These are phyloP conservation scores for Dermatemys mawii DNA, from an alignment of 2,113 vertebrate species.

Conservation along the genomic window DNA sequence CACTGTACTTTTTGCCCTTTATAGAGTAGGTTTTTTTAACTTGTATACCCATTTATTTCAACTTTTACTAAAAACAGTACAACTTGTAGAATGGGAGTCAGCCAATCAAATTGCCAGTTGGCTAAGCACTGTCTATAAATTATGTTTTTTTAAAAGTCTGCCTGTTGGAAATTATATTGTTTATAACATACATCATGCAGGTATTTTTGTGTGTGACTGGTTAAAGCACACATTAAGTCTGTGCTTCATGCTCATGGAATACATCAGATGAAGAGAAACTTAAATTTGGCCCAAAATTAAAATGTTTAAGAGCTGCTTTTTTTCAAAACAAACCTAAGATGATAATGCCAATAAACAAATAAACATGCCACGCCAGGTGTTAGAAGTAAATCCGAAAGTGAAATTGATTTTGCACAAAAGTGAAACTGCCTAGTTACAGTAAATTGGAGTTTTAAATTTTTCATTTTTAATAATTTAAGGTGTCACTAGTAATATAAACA, in stretches of 20 bases:
- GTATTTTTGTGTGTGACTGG: not conserved
- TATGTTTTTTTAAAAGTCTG: not conserved
- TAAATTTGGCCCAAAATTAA: not conserved
- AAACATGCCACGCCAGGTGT: not conserved
- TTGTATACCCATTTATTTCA: not conserved
- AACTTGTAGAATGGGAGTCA: not conserved
- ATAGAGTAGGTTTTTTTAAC: not conserved
- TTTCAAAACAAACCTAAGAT: not conserved
- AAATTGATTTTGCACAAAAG: too few species aligned
- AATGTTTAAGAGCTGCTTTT: not conserved
- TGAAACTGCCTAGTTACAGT: not conserved
- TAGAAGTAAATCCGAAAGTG: not conserved
- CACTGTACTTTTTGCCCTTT: not conserved
- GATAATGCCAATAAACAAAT: not conserved
- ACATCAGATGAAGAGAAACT: not conserved
- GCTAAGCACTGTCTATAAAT: not conserved
- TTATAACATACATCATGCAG: not conserved
- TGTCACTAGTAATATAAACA: not conserved
- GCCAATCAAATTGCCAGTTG: not conserved
- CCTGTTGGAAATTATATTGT: not conserved
- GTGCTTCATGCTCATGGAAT: not conserved
- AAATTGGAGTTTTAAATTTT: not conserved
- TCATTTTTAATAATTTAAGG: not conserved
- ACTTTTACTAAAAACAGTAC: not conserved
- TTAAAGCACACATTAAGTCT: not conserved